These are phyloP conservation scores for Melitaea cinxia DNA, from an alignment of 1,140 invertebrate genomes.

Conservation along the genomic window DNA sequence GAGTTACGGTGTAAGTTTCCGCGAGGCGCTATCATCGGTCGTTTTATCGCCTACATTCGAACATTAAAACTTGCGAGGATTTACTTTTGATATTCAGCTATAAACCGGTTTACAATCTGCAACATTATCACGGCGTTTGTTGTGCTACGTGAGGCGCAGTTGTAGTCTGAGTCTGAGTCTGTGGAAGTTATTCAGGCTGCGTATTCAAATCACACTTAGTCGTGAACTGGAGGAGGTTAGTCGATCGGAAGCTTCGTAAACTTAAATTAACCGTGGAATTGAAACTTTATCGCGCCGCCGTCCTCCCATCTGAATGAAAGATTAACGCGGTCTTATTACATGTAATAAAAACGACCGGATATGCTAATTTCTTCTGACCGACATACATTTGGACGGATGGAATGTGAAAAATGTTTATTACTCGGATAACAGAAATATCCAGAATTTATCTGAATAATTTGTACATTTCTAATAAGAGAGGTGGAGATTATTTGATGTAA, in stretches of 20 bases:
- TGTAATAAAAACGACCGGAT: constrained; percentile 13
- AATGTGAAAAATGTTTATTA: too few species aligned
- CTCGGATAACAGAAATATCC: too few species aligned
- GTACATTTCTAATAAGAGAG: too few species aligned
- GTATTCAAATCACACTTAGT: constrained; percentile 1
- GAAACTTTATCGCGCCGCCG: constrained; percentile 11
- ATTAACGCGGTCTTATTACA: constrained; percentile 9
- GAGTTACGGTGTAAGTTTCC: constrained; percentile 19
- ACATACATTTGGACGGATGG: background rate
- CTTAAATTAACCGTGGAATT: constrained; percentile 16
- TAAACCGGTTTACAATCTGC: too few species aligned
- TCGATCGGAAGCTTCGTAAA: constrained; percentile 8
- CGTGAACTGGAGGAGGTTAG: background rate
- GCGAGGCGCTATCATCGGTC: constrained; percentile 19
- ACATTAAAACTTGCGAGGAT: constrained; percentile 4
- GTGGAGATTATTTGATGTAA: too few species aligned
- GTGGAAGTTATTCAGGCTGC: background rate
- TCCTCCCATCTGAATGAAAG: constrained; percentile 20
- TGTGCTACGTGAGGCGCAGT: background rate
- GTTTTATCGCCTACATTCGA: constrained; percentile 11
- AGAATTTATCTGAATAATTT: too few species aligned
- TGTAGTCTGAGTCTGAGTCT: background rate
- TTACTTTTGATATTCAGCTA: background rate
- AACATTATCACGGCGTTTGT: too few species aligned
- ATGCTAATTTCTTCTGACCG: constrained; percentile 14